Percentiles rank a stretch among this genome's conserved stretches.
These are phyloP conservation scores for Melikaiella ostensackeni DNA, from an alignment of 2,888 invertebrate species.

Conservation along the genomic window DNA sequence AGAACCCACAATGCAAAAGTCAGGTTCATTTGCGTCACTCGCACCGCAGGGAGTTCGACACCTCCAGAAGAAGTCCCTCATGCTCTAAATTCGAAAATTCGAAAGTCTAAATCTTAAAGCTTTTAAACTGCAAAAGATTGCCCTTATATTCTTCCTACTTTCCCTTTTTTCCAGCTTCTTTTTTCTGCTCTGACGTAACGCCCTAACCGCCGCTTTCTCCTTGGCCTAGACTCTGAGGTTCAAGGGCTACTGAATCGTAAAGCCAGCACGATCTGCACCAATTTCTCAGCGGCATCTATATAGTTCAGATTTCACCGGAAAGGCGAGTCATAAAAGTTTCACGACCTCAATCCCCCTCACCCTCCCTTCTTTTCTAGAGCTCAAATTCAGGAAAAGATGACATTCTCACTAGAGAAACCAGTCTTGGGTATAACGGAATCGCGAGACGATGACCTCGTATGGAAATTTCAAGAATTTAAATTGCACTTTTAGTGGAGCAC, in stretches of 20 bases:
- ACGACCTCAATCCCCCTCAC: conserved; percentile 36
- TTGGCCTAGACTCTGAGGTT: conserved; percentile 38
- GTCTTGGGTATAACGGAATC: conserved; percentile 24
- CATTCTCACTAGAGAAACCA: conserved; percentile 13
- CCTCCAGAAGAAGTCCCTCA: conserved; percentile 50
- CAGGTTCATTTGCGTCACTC: conserved; percentile 64
- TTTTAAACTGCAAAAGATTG: conserved; percentile 5
- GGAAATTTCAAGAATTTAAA: neutral
- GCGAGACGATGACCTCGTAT: conserved; percentile 24
- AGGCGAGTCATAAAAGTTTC: conserved; percentile 55
- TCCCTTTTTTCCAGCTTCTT: conserved; percentile 13
- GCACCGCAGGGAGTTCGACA: conserved; percentile 66
- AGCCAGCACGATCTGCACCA: conserved; percentile 41
- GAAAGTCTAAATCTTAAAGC: conserved; percentile 15
- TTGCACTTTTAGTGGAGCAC: neutral
- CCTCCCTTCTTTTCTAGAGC: neutral
- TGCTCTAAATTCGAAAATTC: conserved; percentile 22
- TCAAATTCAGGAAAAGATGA: conserved; percentile 22
- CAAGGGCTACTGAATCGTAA: conserved; percentile 10
- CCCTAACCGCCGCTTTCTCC: conserved; percentile 55
- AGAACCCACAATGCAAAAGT: conserved; percentile 1
- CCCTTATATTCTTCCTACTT: neutral
- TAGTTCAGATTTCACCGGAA: conserved; percentile 48
- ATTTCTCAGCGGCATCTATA: conserved; percentile 36
- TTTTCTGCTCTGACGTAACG: conserved; percentile 22